Conservation (phyloP, 2,888 invertebrate species). For the Microctonus brassicae region DNA sequence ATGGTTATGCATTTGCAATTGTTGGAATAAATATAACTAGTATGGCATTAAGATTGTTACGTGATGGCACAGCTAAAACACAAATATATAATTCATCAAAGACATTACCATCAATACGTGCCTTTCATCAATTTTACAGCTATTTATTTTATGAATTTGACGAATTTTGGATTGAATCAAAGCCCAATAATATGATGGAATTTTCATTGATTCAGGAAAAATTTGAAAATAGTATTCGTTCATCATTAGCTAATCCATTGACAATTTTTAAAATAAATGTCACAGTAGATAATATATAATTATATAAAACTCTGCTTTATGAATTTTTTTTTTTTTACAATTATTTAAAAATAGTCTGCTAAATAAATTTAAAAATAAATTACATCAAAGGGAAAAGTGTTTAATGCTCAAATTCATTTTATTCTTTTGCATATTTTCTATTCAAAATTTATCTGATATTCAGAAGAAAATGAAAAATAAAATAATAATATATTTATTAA, state of each 20-base stretch:
- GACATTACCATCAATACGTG: slow-evolving; percentile 76
- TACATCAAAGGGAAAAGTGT: neutral
- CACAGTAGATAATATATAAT: slow-evolving; percentile 14
- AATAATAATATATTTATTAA: neutral
- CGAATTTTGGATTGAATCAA: slow-evolving; percentile 92
- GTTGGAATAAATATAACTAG: slow-evolving; percentile 96
- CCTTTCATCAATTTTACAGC: slow-evolving; percentile 95
- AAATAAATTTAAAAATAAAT: neutral
- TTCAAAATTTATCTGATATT: neutral
- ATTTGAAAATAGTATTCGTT: slow-evolving; percentile 83
- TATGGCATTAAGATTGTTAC: slow-evolving; percentile 86
- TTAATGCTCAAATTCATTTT: neutral
- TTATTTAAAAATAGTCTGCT: too few species aligned
- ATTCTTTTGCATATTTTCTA: neutral
- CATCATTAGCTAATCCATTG: slow-evolving; percentile 80
- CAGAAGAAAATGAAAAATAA: neutral
- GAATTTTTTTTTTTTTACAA: too few species aligned
- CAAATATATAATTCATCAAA: slow-evolving; percentile 90
- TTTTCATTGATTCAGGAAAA: slow-evolving; percentile 89
- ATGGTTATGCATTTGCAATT: slow-evolving; percentile 91
- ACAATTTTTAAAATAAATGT: slow-evolving; percentile 73
- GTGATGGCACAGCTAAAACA: slow-evolving; percentile 86
- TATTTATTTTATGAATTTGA: slow-evolving; percentile 96
- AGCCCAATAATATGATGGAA: slow-evolving; percentile 95
- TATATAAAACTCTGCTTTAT: neutral